A percentile compares a stretch with the other conserved stretches of the same genome.
phyloP scores from a whole-genome alignment of 2,113 vertebrate species.

The Atractosteus spatula region DNA sequence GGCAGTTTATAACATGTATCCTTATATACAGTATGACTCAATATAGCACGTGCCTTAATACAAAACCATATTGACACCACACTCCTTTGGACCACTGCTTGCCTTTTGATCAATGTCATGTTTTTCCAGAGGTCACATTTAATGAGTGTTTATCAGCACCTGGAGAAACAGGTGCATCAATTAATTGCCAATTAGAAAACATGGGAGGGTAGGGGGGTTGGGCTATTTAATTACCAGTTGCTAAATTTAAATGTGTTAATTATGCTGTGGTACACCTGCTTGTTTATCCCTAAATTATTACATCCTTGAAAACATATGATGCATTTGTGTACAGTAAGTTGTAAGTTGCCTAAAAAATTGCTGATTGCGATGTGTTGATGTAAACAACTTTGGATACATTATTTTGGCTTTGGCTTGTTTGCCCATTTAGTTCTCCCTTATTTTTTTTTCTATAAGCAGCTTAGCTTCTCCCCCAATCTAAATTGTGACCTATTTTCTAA shows the following conservation, averaged over 20 bases:
- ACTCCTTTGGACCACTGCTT: background rate
- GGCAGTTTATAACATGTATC: too few relatives aligned
- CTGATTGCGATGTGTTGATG: too few relatives aligned
- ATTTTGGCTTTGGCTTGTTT: constrained; percentile 32
- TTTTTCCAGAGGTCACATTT: constrained; percentile 57
- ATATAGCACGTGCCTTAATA: too few relatives aligned
- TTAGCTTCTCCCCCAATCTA: constrained; percentile 33
- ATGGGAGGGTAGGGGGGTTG: constrained; percentile 18
- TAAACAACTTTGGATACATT: background rate
- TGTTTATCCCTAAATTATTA: constrained; percentile 50
- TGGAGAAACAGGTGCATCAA: constrained; percentile 66
- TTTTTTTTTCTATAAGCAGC: constrained; percentile 31
- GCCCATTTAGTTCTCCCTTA: constrained; percentile 23
- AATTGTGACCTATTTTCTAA: constrained; percentile 69
- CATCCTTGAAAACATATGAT: constrained; percentile 36
- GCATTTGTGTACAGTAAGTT: constrained; percentile 27
- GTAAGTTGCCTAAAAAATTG: background rate
- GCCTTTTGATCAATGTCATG: constrained; percentile 21
- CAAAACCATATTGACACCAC: too few relatives aligned
- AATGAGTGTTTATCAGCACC: constrained; percentile 55
- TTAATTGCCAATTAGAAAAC: constrained; percentile 65
- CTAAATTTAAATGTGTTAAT: constrained; percentile 54
- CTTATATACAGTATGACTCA: too few relatives aligned
- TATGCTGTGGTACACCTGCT: constrained; percentile 32
- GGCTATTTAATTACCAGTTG: constrained; percentile 55